Conservation (phyloP, 2,113 vertebrate genomes). For the Callocephalon fimbriatum region DNA sequence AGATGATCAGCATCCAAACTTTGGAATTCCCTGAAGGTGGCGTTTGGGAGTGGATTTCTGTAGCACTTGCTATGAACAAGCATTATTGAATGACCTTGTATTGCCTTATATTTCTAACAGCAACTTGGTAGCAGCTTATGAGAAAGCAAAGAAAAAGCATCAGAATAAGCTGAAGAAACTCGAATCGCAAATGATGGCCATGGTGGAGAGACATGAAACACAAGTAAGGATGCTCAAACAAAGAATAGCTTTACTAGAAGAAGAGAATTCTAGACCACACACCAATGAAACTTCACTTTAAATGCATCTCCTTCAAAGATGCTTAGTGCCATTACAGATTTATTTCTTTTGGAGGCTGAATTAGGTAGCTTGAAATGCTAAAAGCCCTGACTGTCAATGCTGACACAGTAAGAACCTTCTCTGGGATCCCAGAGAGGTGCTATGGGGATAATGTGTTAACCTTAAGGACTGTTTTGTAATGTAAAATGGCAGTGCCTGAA, state of each 20-base stretch:
- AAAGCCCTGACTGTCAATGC: background rate
- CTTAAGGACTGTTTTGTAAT: conserved; percentile 36
- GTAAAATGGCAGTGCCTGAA: conserved; percentile 65
- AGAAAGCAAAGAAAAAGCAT: conserved; percentile 92
- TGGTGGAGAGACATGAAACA: conserved; percentile 90
- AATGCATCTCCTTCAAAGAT: background rate
- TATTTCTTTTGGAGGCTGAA: background rate
- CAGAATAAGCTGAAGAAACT: conserved; percentile 91
- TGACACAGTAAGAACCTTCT: background rate
- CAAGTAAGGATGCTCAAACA: conserved; percentile 92
- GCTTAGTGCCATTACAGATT: conserved; percentile 12
- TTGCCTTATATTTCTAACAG: conserved; percentile 63
- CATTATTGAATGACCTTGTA: background rate
- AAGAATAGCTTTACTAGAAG: conserved; percentile 87
- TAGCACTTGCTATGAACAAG: background rate
- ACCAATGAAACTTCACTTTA: conserved; percentile 90
- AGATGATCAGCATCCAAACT: background rate
- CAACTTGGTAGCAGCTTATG: conserved; percentile 89
- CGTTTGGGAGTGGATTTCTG: background rate
- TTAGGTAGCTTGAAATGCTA: background rate
- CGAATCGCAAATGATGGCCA: conserved; percentile 92
- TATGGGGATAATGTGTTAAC: conserved; percentile 61
- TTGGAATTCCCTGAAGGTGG: background rate
- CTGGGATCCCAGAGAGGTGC: conserved; percentile 8
- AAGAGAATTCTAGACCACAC: conserved; percentile 87